phyloP scores from a whole-genome alignment of 2,797 vertebrate species.

The Tolypeutes matacus region DNA sequence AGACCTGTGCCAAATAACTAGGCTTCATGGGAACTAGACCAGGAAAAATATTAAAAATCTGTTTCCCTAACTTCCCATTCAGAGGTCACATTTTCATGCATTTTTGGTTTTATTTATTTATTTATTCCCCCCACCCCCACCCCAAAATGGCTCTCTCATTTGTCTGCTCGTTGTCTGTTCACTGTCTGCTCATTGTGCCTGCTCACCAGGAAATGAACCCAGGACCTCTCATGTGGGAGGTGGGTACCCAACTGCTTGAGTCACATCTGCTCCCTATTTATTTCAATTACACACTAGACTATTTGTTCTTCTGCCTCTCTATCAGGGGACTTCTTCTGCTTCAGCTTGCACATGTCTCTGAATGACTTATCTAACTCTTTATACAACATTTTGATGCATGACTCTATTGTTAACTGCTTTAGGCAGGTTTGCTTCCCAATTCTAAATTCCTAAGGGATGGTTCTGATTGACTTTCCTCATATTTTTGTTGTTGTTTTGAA shows the following conservation, averaged over 20 bases:
- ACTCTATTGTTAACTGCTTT: slow-evolving; percentile 63
- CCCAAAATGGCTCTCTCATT: too few species aligned
- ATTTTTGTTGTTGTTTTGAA: not conserved
- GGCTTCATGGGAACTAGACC: not conserved
- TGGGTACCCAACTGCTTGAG: too few species aligned
- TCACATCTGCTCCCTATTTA: too few species aligned
- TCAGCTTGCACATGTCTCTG: not conserved
- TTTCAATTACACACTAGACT: not conserved
- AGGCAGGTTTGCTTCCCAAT: slow-evolving; percentile 64
- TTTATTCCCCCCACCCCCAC: too few species aligned
- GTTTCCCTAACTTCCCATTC: not conserved
- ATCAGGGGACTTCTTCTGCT: not conserved
- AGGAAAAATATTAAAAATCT: not conserved
- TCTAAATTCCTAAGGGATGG: slow-evolving; percentile 65
- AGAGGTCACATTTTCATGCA: not conserved
- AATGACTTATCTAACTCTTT: slow-evolving; percentile 15
- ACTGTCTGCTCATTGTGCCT: too few species aligned
- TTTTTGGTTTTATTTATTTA: not conserved
- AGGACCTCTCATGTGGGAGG: too few species aligned
- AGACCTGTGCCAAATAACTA: not conserved
- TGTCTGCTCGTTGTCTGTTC: too few species aligned
- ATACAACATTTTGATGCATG: not conserved
- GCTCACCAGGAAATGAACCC: too few species aligned
- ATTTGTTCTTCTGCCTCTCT: not conserved
- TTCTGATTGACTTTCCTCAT: slow-evolving; percentile 71